Evolutionary conservation across 1,140 invertebrate species (phyloP).

Genomic region (Nebria ingens): DNA sequence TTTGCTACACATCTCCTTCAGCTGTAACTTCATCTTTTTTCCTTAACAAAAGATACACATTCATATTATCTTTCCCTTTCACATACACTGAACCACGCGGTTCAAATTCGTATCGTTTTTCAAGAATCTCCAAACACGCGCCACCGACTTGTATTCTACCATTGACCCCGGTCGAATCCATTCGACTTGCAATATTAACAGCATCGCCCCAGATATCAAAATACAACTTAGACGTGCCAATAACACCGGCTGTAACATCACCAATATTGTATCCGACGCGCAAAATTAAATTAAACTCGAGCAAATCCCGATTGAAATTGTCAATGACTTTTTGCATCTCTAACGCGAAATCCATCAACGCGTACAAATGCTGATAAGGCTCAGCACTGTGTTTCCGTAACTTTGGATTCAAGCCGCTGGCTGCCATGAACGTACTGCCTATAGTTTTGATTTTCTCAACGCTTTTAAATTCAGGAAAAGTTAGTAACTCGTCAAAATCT

Average conservation of each 20-base stretch:
- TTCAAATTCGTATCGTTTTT: slow-evolving; percentile 64
- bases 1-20: background rate
- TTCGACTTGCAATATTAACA: slow-evolving; percentile 91
- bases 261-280: slow-evolving; percentile 75
- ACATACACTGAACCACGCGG: slow-evolving; percentile 80
- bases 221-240: slow-evolving; percentile 90
- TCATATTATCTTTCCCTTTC: slow-evolving; percentile 93
- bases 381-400: slow-evolving; percentile 48
- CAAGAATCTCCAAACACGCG: slow-evolving; percentile 55
- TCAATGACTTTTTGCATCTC: slow-evolving; percentile 79
- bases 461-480: slow-evolving; percentile 68
- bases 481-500: slow-evolving; percentile 89
- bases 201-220: slow-evolving; percentile 99
- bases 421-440: slow-evolving; percentile 95
- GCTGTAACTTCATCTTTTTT: slow-evolving; percentile 31
- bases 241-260: slow-evolving; percentile 90
- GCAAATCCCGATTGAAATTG: slow-evolving; percentile 76
- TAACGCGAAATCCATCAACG: slow-evolving; percentile 78
- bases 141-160: slow-evolving; percentile 79
- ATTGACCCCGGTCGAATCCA: slow-evolving; percentile 85
- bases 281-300: slow-evolving; percentile 87
- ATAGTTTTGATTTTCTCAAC: slow-evolving; percentile 99
- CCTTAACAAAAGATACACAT: slow-evolving; percentile 64
- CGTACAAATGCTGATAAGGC: slow-evolving; percentile 68
- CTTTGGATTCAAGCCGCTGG: slow-evolving; percentile 80